Conservation (phyloP, 2,888 invertebrate species). For the Itoplectis maculator region DNA sequence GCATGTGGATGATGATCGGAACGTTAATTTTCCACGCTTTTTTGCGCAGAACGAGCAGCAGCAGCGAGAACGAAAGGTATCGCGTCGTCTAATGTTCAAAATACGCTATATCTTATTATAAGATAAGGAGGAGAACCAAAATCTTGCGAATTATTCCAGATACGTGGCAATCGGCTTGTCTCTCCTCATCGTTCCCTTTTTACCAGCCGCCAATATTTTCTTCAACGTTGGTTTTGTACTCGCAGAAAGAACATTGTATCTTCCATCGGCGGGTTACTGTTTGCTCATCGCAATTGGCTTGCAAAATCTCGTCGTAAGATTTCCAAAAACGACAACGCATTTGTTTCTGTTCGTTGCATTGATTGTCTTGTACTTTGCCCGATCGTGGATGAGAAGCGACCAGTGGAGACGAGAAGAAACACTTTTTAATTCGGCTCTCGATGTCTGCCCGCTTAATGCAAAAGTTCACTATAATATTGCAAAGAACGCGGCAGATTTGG, state of each 20-base stretch:
- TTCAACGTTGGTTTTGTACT: constrained; percentile 96
- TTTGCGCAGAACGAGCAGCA: constrained; percentile 44
- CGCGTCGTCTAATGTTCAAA: constrained; percentile 60
- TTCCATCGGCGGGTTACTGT: constrained; percentile 93
- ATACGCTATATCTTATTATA: constrained; percentile 1
- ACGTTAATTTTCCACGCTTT: constrained; percentile 64
- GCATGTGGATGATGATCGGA: constrained; percentile 87
- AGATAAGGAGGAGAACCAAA: too few species aligned
- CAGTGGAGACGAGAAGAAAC: constrained; percentile 93
- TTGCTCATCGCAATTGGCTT: constrained; percentile 89
- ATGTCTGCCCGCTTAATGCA: constrained; percentile 96
- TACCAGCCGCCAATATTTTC: constrained; percentile 94
- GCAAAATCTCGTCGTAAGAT: constrained; percentile 80
- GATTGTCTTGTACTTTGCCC: constrained; percentile 79
- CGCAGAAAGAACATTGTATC: constrained; percentile 93
- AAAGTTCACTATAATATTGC: constrained; percentile 97
- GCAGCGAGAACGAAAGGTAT: constrained; percentile 72
- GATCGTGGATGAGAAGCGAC: constrained; percentile 86
- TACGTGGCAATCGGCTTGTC: constrained; percentile 86
- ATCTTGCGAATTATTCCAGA: constrained; percentile 84
- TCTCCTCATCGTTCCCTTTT: constrained; percentile 90
- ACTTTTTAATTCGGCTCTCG: constrained; percentile 92
- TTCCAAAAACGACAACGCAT: constrained; percentile 69
- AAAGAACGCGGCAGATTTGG: constrained; percentile 92
- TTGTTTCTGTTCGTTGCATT: constrained; percentile 76